Conservation (phyloP, 2,113 vertebrate species). For the Hucho hucho region DNA sequence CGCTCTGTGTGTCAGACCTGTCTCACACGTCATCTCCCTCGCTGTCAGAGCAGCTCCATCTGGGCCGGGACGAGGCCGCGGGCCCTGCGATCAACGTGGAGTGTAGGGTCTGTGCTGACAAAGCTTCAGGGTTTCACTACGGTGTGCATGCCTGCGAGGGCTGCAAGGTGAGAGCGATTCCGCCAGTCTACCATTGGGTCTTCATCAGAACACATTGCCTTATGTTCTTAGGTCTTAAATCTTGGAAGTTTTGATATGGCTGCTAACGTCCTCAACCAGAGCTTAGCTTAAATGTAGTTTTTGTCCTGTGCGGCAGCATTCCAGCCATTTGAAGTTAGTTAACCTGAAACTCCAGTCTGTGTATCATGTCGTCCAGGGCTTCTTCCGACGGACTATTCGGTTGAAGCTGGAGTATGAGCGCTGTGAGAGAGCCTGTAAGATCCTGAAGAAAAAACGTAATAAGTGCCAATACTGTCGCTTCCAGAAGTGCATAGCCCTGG, state of each 20-base stretch:
- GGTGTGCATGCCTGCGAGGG: conserved; percentile 96
- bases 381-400: conserved; percentile 92
- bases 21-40: conserved; percentile 79
- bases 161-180: conserved; percentile 83
- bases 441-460: conserved; percentile 96
- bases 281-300: too few species aligned
- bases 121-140: conserved; percentile 96
- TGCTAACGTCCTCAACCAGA: too few species aligned
- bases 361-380: conserved; percentile 76
- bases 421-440: conserved; percentile 92
- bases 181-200: neutral
- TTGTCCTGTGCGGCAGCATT: too few species aligned
- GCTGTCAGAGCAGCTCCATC: conserved; percentile 87
- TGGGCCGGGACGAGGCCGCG: conserved; percentile 78
- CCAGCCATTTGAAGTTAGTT: too few species aligned
- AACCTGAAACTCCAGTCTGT: neutral
- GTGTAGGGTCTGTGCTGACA: conserved; percentile 94
- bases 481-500: conserved; percentile 94
- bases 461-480: conserved; percentile 99
- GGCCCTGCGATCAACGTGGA: conserved; percentile 84
- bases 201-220: neutral
- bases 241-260: too few species aligned
- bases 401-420: conserved; percentile 97
- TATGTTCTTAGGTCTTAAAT: neutral
- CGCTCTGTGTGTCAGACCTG: conserved; percentile 28